These are phyloP conservation scores for Cotesia chilonis DNA, from an alignment of 1,140 invertebrate species.

Conservation along the genomic window DNA sequence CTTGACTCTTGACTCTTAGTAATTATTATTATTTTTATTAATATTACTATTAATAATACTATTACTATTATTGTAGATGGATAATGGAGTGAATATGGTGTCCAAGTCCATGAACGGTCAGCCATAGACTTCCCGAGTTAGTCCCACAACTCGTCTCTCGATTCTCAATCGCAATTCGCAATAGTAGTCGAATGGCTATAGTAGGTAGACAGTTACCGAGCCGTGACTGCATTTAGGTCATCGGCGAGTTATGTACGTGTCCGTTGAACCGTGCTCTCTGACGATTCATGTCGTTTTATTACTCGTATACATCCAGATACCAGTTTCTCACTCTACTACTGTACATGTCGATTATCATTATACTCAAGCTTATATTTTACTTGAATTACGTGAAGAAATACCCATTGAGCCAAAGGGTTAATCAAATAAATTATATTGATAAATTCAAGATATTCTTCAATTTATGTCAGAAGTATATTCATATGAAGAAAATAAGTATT, in stretches of 20 bases:
- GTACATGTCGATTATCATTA: neutral
- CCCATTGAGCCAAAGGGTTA: too few species aligned
- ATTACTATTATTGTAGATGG: too few species aligned
- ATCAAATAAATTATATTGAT: too few species aligned
- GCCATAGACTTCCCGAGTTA: constrained; percentile 4
- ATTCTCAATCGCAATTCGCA: neutral
- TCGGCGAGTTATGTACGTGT: constrained; percentile 33
- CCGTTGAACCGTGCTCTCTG: constrained; percentile 31
- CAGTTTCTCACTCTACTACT: neutral
- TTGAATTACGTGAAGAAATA: too few species aligned
- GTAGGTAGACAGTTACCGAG: constrained; percentile 39
- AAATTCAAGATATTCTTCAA: too few species aligned
- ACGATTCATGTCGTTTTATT: constrained; percentile 2
- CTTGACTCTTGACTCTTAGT: too few species aligned
- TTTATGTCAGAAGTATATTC: too few species aligned
- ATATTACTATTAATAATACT: too few species aligned
- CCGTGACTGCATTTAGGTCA: constrained; percentile 41
- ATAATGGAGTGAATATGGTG: too few species aligned
- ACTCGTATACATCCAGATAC: constrained; percentile 3
- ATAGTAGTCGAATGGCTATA: constrained; percentile 7
- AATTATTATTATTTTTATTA: too few species aligned
- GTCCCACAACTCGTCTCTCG: neutral
- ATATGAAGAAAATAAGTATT: too few species aligned
- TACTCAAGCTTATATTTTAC: too few species aligned
- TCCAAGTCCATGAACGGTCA: constrained; percentile 30